Evolutionary conservation across 2,797 vertebrate species (phyloP).

Genomic region (Alca torda): DNA sequence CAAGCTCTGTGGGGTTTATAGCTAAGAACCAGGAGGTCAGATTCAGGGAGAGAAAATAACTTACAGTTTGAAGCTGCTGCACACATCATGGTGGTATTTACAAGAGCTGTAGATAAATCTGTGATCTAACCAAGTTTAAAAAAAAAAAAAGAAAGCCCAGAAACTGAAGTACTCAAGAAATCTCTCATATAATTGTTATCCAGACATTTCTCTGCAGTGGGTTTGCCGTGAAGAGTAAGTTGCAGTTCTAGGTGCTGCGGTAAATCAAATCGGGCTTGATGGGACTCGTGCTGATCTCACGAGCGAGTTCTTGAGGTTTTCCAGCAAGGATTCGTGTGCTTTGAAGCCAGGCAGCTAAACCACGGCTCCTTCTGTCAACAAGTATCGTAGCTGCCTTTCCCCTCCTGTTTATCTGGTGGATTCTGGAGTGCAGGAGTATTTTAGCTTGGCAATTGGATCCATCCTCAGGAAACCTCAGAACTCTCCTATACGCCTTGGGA

Average conservation of each 20-base stretch:
- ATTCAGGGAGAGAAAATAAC: not conserved
- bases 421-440: not conserved
- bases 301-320: not conserved
- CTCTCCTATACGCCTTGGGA: not conserved
- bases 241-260: not conserved
- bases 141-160: not conserved
- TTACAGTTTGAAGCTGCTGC: not conserved
- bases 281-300: not conserved
- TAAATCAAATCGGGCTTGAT: not conserved
- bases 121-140: not conserved
- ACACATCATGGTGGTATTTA: fast-evolving
- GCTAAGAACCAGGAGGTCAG: not conserved
- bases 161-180: not conserved
- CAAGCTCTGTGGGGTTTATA: not conserved
- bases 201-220: not conserved
- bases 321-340: not conserved
- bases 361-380: not conserved
- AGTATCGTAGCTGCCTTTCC: not conserved
- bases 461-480: not conserved
- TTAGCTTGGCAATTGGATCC: not conserved
- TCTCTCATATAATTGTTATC: not conserved
- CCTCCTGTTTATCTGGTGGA: not conserved
- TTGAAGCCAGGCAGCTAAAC: not conserved
- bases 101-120: not conserved
- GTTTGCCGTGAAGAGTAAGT: not conserved